Conservation (phyloP, 1,140 invertebrate genomes). For the Camponotus vicinus region DNA sequence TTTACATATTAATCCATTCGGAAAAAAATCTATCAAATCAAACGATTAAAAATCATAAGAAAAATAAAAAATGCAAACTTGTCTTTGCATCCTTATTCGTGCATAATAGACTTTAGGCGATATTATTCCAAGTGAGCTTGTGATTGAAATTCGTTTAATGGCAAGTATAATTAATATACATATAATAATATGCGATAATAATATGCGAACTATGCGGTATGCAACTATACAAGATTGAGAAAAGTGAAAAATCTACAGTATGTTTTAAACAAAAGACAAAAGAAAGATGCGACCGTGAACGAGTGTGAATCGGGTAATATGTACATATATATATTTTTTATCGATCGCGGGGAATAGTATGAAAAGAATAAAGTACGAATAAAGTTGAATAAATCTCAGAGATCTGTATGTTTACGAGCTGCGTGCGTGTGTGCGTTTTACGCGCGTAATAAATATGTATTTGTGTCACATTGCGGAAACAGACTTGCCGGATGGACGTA, state of each 20-base stretch:
- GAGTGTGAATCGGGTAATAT: not conserved
- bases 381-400: slow-evolving; percentile 55
- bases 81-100: not conserved
- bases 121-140: slow-evolving; percentile 18
- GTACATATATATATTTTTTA: not conserved
- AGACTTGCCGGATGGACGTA: slow-evolving; percentile 47
- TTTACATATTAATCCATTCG: not conserved
- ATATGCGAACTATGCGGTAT: not conserved
- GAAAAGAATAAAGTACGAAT: slow-evolving; percentile 5
- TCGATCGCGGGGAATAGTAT: slow-evolving; percentile 30
- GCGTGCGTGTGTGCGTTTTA: slow-evolving; percentile 43
- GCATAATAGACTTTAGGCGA: not conserved
- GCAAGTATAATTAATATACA: not conserved
- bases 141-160: slow-evolving; percentile 28
- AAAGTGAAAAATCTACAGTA: not conserved
- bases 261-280: not conserved
- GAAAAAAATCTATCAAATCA: not conserved
- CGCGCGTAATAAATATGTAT: slow-evolving; percentile 67
- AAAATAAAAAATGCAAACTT: not conserved
- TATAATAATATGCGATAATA: not conserved
- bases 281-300: not conserved
- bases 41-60: not conserved
- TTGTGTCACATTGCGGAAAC: slow-evolving; percentile 44
- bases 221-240: not conserved
- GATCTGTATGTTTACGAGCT: slow-evolving; percentile 1